These are phyloP conservation scores for Daktulosphaira vitifoliae DNA, from an alignment of 1,140 invertebrate genomes.

Conservation along the genomic window DNA sequence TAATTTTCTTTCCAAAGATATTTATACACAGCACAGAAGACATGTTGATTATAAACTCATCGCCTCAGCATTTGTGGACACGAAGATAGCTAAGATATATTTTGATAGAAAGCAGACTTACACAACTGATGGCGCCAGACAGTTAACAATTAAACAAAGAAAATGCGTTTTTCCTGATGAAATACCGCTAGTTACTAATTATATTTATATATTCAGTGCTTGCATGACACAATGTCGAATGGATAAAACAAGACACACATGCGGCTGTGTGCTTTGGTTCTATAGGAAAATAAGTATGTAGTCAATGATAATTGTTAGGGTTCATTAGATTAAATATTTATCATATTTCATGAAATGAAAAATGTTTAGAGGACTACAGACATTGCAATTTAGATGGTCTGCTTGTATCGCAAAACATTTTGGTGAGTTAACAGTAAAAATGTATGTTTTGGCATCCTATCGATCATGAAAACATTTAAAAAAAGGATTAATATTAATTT, in stretches of 20 bases:
- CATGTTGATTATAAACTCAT: slow-evolving; percentile 54
- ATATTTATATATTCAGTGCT: slow-evolving; percentile 56
- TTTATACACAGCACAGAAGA: slow-evolving; percentile 59
- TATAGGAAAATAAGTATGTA: slow-evolving; percentile 46
- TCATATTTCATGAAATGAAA: background rate
- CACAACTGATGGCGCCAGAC: slow-evolving; percentile 57
- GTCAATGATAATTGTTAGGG: background rate
- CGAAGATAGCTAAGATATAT: slow-evolving; percentile 52
- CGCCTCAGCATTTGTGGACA: slow-evolving; percentile 59
- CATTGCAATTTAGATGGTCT: slow-evolving; percentile 25
- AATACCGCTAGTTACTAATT: slow-evolving; percentile 49
- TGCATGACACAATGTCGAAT: slow-evolving; percentile 62
- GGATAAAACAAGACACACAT: slow-evolving; percentile 49
- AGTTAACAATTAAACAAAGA: slow-evolving; percentile 55
- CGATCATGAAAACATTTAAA: too few species aligned
- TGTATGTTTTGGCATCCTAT: too few species aligned
- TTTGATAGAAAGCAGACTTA: slow-evolving; percentile 63
- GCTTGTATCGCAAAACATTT: slow-evolving; percentile 17
- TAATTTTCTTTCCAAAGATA: slow-evolving; percentile 44
- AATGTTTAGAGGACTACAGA: slow-evolving; percentile 28
- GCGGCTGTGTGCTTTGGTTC: slow-evolving; percentile 59
- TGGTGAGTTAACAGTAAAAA: too few species aligned
- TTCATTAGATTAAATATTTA: background rate
- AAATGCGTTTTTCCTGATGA: slow-evolving; percentile 59
- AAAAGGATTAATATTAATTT: too few species aligned